Base-by-base conservation (phyloP, 2,113 vertebrate genomes). In the Polyodon spathula region DNA sequence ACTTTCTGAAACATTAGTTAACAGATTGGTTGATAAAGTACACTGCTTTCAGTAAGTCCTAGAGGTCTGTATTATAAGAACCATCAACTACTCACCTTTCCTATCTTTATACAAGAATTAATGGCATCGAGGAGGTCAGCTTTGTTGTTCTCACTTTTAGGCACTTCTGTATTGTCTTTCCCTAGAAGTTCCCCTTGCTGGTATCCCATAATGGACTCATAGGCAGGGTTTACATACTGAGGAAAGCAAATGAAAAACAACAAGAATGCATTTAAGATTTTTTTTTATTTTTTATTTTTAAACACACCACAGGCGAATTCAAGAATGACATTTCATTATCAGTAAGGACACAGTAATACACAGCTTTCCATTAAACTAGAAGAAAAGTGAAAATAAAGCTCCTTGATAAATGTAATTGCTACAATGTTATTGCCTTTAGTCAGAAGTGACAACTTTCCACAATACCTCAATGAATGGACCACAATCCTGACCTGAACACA, bases 141-240 rank as follows among this genome's bases (percentile, higher is more conserved):
- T 84, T 95, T 95, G 82, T 89, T 89, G 85, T 93, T 95, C 73
- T 99, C 94, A 82, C 93, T 95, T 82, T 89, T 85, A 89, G 94
- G 92, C 89, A 94, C 90, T 92, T 97, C 91, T 75, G 87, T 89
- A 74, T 93, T 84, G 74, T 97, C 93, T 76, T 95, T 97, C 72
- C 93, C 92, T 82, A 96, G 83, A 60, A 99, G 79, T 80, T 99
- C 96, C 43, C 91, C 90, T 72, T 88, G 85, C 76, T 93, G 91
- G 78, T 93, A 99, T 75, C 94, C 96, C 94, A 98, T 93, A 65
- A 88, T 86, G 64, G 82, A 87, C 85, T 97, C 94, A 54, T 97
- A 97, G 56, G 94, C 92, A 71, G 94, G 94, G 76, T 98, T 99
- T 73, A 93, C 93, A 17, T 98, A 98, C 94, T 98, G 84, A 9